A percentile compares a stretch with the other conserved stretches of the same genome.
Evolutionary conservation across 2,113 vertebrate genomes (phyloP).

Genomic region (pig (Sus scrofa)): T2T-Sscrofa CM000827.6:86600501-86601000

Average conservation of each 20-base stretch:
- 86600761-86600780: not conserved
- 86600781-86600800: not conserved
- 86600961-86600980: not conserved
- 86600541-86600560: too few relatives aligned
- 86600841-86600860: not conserved
- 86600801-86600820: not conserved
- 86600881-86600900: not conserved
- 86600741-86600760: not conserved
- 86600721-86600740: not conserved
- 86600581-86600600: not conserved
- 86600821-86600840: not conserved
- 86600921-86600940: fast-evolving
- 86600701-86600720: constrained; percentile 1
- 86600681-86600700: not conserved
- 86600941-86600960: fast-evolving
- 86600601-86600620: not conserved
- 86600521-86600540: not conserved
- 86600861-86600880: not conserved
- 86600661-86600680: not conserved
- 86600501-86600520: fast-evolving
- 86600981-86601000: not conserved
- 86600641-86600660: not conserved
- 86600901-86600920: not conserved
- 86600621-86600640: not conserved
- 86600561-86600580: not conserved